phyloP scores from a whole-genome alignment of 2,797 vertebrate species.

The Taeniopygia guttata region DNA sequence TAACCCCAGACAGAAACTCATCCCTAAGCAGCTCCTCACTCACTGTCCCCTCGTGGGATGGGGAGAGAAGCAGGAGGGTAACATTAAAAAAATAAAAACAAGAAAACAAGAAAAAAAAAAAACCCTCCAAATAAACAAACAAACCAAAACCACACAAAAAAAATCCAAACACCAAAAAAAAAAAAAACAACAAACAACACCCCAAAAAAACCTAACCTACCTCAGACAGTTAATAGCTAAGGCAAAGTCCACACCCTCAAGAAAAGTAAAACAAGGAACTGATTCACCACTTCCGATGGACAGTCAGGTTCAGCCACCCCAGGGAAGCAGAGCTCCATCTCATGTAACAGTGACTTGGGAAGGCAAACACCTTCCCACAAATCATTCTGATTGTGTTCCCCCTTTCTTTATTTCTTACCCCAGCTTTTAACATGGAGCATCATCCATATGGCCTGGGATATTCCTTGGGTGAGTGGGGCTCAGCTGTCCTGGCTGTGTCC shows the following conservation, averaged over 20 bases:
- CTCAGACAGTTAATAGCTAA: neutral
- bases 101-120: neutral
- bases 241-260: neutral
- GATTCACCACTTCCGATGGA: neutral
- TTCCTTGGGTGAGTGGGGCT: neutral
- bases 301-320: neutral
- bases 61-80: neutral
- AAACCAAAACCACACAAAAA: too few species aligned
- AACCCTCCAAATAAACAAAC: too few species aligned
- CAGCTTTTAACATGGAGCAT: neutral
- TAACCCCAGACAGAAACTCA: neutral
- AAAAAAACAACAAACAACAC: too few species aligned
- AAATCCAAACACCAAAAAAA: too few species aligned
- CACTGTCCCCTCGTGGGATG: neutral
- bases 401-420: neutral
- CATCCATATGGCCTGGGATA: fast-evolving
- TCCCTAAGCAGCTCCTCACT: neutral
- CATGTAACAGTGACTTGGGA: neutral
- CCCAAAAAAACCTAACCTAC: too few species aligned
- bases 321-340: neutral
- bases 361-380: neutral
- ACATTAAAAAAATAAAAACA: neutral
- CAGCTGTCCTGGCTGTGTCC: neutral
- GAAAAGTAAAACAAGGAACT: neutral
- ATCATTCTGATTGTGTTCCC: neutral